phyloP scores from a whole-genome alignment of 1,140 invertebrate genomes.

The Hormaphis cornu region DNA sequence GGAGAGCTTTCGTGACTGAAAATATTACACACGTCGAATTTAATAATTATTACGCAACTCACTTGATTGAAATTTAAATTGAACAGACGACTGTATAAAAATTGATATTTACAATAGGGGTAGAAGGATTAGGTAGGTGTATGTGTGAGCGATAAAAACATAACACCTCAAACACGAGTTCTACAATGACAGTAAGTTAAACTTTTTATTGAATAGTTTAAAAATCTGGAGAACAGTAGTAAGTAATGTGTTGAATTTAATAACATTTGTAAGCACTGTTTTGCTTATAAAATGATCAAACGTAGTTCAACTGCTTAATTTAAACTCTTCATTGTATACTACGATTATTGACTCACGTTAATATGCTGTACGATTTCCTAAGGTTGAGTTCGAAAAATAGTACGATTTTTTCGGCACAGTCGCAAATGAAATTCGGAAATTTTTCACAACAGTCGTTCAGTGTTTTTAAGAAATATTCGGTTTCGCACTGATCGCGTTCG shows the following conservation, averaged over 20 bases:
- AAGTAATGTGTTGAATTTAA: too few relatives aligned
- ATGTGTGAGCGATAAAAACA: not conserved
- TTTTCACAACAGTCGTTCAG: slow-evolving; percentile 2
- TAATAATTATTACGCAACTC: not conserved
- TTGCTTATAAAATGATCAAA: too few relatives aligned
- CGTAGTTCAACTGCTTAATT: too few relatives aligned
- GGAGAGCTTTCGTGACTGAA: slow-evolving; percentile 12
- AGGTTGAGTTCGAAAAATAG: not conserved
- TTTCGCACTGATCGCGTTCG: not conserved
- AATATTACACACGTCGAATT: not conserved
- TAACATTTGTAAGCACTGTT: too few relatives aligned
- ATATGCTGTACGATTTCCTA: not conserved
- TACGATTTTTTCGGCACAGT: not conserved
- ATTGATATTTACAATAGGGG: too few relatives aligned
- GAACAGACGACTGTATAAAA: not conserved
- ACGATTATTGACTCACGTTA: not conserved
- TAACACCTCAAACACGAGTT: not conserved
- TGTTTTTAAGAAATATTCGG: not conserved
- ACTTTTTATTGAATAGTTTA: too few relatives aligned
- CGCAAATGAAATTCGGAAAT: not conserved
- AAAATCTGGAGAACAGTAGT: too few relatives aligned
- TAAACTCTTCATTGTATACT: too few relatives aligned
- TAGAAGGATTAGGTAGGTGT: too few relatives aligned
- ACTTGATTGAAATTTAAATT: not conserved
- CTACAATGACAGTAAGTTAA: not conserved